Conservation (phyloP, 92 coral and sea anemone genomes). For the Pocillopora meandrina region DNA sequence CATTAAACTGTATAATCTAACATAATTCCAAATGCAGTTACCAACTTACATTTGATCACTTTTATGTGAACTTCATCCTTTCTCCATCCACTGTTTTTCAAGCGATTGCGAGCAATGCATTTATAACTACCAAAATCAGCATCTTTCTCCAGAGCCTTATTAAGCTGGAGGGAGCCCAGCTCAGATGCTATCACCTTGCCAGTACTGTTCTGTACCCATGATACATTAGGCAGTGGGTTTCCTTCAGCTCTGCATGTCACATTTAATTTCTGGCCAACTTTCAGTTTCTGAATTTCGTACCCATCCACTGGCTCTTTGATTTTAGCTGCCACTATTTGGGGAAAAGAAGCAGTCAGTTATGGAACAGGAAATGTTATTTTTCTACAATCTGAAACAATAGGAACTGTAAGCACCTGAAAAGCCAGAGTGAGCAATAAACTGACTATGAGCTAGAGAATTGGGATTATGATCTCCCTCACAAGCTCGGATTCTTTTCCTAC, state of each 20-base stretch:
- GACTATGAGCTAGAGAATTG: no score
- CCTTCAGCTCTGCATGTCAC: slow-evolving; percentile 71
- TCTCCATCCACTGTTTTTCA: neutral
- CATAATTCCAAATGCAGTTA: neutral
- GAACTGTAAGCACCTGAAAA: no score
- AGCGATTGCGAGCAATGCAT: slow-evolving; percentile 71
- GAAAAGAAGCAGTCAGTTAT: neutral
- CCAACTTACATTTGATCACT: neutral
- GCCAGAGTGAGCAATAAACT: no score
- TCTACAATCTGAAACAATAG: no score
- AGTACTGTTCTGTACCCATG: slow-evolving; percentile 55
- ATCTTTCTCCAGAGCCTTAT: slow-evolving; percentile 34
- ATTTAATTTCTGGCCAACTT: slow-evolving; percentile 37
- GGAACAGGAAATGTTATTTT: no score
- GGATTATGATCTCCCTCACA: no score
- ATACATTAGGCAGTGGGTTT: slow-evolving; percentile 71
- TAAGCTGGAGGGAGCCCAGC: slow-evolving; percentile 26
- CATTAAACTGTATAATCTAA: no score
- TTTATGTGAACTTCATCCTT: neutral
- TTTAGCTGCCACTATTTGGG: slow-evolving; percentile 17
- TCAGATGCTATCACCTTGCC: slow-evolving; percentile 1
- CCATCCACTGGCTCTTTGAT: neutral
- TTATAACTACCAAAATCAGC: slow-evolving; percentile 58
- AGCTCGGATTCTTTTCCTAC: no score
- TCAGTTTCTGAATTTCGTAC: neutral